Evolutionary conservation across 2,113 vertebrate species (phyloP), one percentile per base, ranked within the genome.

Genomic region (Dendrocopos noguchii): DNA sequence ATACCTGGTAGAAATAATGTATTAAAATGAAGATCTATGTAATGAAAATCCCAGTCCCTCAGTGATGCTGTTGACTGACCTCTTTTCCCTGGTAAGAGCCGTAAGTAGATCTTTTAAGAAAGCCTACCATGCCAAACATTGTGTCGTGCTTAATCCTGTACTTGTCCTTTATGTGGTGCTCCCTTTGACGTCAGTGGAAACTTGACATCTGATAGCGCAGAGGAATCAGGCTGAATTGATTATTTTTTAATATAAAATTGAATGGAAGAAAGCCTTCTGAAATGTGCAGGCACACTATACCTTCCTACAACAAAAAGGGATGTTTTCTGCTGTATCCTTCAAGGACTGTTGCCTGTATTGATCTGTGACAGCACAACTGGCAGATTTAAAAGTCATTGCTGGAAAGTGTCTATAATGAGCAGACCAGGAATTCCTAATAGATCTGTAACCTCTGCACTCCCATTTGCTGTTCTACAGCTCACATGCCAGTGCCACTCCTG

Each of bases 181-280:
- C 47, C 29, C 78, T 79, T 20, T 84, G 87, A 91, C 9, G 15
- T 93, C 93, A 95, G 84, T 80, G 61, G 87, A 91, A 77, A 75
- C 31, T 70, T 60, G n/a, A 78, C 94, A 79, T 61, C 15, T 2
- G n/a, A 92, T 44, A 75, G 42, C 15, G 15, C 44, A 60, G 53
- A 77, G 17, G 31, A 80, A 92, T 83, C 29, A 21, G n/a, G 39
- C 12, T 68, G 36, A 85, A 87, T 20, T 39, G 20, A 46, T 25
- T 50, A 34, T 82, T 78, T 56, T 44, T 70, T 79, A 74, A 36
- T 56, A 14, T 4, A 68, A 44, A 55, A 87, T 18, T 27, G 75
- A 88, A 86, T 5, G 10, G n/a, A 83, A 74, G 60, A 36, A 89
- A 89, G 31, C 7, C 8, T 70, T 64, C 50, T 64, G 28, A 80